Evolutionary conservation across 2,113 vertebrate genomes (phyloP).

Genomic region (Anseranas semipalmata): DNA sequence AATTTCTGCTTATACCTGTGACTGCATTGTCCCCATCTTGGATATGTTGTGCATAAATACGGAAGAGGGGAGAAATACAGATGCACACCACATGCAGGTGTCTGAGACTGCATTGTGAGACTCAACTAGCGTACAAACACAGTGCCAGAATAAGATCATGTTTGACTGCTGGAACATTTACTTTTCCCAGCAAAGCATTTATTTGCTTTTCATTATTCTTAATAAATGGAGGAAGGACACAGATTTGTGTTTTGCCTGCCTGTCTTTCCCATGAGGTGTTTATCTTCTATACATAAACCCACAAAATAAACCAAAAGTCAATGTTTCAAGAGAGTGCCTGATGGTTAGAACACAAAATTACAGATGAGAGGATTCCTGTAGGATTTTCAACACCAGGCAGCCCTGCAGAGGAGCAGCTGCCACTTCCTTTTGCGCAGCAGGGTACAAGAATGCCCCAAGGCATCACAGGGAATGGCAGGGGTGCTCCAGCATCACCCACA

Average conservation of each 20-base stretch:
- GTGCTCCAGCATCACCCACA: neutral
- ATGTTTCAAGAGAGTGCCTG: neutral
- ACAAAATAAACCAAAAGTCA: neutral
- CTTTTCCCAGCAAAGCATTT: neutral
- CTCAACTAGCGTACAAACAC: neutral
- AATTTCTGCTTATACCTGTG: neutral
- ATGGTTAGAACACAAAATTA: neutral
- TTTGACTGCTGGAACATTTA: neutral
- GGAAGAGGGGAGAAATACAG: neutral
- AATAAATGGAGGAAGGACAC: neutral
- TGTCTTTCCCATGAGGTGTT: neutral
- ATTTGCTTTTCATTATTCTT: constrained; percentile 27
- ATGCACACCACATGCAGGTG: neutral
- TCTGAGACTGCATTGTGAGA: neutral
- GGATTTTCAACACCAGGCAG: neutral
- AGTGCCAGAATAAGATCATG: neutral
- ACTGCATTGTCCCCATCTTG: neutral
- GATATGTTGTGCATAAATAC: neutral
- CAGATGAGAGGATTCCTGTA: neutral
- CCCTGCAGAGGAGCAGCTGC: neutral
- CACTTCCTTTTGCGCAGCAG: neutral
- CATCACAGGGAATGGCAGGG: neutral
- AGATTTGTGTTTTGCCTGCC: constrained; percentile 1
- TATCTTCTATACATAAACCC: neutral
- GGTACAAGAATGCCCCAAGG: neutral